Percentiles rank a stretch among this genome's conserved stretches.
phyloP scores from a whole-genome alignment of 2,113 vertebrate species.

The Brevimyrus niger region DNA sequence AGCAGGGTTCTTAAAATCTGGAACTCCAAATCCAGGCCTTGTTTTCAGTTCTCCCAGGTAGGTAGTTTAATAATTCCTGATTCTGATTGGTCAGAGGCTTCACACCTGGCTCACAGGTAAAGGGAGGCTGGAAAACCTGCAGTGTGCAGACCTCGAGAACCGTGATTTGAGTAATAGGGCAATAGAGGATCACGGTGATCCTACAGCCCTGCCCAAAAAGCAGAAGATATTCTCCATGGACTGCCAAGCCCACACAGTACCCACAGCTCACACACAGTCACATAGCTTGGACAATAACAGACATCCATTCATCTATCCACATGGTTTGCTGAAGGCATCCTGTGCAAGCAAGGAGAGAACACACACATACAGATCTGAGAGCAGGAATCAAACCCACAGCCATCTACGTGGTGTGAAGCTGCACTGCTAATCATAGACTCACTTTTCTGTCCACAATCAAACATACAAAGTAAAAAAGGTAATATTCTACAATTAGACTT shows the following conservation, averaged over 20 bases:
- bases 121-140: no score
- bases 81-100: no score
- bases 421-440: background rate
- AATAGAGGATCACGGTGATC: background rate
- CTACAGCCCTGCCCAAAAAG: background rate
- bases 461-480: background rate
- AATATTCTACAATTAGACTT: background rate
- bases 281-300: background rate
- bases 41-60: no score
- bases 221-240: background rate
- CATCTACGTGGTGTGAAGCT: background rate
- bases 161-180: background rate
- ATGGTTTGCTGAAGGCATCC: background rate
- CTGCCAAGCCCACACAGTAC: background rate
- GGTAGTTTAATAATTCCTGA: no score
- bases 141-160: no score
- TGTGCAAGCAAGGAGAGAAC: background rate
- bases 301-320: background rate
- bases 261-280: background rate
- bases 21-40: no score
- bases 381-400: background rate
- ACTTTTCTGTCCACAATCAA: background rate
- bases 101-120: no score
- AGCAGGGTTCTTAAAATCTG: no score
- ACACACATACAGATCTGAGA: background rate